Percentiles rank a stretch among this genome's conserved stretches.
Evolutionary conservation across 1,140 invertebrate species (phyloP).

Genomic region (Philopotamus ludificatus): DNA sequence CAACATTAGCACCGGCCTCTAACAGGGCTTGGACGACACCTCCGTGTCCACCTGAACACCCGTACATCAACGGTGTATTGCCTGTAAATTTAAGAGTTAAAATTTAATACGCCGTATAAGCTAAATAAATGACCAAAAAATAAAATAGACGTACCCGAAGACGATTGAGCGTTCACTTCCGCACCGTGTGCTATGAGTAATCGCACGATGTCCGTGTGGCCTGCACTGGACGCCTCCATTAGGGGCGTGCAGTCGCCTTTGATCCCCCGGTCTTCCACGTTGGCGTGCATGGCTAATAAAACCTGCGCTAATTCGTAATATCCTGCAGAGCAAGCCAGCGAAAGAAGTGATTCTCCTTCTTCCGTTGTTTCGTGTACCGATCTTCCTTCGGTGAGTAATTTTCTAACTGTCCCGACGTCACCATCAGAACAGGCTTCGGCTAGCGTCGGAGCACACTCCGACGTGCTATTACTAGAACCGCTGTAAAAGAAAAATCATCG

Average conservation of each 20-base stretch:
- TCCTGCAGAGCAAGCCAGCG: conserved; percentile 88
- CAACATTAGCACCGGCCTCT: conserved; percentile 90
- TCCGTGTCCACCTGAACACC: conserved; percentile 93
- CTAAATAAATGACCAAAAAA: not conserved
- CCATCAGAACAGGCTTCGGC: conserved; percentile 91
- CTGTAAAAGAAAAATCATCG: conserved; percentile 3
- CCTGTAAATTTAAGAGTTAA: conserved; percentile 44
- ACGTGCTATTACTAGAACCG: conserved; percentile 43
- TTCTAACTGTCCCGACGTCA: conserved; percentile 85
- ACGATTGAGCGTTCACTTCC: conserved; percentile 94
- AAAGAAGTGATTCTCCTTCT: conserved; percentile 88
- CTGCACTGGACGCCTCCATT: conserved; percentile 95
- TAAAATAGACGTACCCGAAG: conserved; percentile 65
- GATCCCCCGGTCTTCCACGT: conserved; percentile 93
- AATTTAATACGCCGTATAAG: too few species aligned
- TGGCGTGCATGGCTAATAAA: conserved; percentile 93
- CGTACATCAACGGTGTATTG: conserved; percentile 98
- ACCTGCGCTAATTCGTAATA: conserved; percentile 94
- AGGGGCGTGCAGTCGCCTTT: conserved; percentile 92
- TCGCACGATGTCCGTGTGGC: conserved; percentile 91
- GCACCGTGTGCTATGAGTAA: conserved; percentile 89
- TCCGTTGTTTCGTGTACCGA: conserved; percentile 91
- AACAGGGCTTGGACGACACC: conserved; percentile 88
- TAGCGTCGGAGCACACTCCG: conserved; percentile 61
- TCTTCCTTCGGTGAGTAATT: conserved; percentile 83